Conservation (phyloP, 1,140 invertebrate genomes). For the Hyles vespertilio region DNA sequence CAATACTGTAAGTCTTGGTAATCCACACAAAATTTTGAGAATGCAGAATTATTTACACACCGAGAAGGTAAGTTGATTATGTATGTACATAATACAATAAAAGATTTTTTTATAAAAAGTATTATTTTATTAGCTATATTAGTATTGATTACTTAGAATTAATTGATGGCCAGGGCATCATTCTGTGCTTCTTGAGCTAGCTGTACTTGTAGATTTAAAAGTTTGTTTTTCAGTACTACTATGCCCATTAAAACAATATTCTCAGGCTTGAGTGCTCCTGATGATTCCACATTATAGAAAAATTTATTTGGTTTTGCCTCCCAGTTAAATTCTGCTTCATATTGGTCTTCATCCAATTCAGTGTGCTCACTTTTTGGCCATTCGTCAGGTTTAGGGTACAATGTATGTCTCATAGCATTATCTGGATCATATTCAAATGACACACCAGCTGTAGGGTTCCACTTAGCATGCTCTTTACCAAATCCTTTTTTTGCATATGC, state of each 20-base stretch:
- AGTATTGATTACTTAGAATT: constrained; percentile 25
- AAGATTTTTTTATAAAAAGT: not conserved
- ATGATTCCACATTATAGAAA: constrained; percentile 97
- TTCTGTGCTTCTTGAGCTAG: constrained; percentile 91
- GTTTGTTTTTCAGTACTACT: constrained; percentile 94
- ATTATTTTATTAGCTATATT: constrained; percentile 11
- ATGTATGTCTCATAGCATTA: constrained; percentile 96
- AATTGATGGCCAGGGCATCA: constrained; percentile 86
- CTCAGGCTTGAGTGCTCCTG: constrained; percentile 95
- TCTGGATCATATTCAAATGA: constrained; percentile 99
- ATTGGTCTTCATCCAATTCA: constrained; percentile 94
- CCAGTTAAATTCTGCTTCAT: constrained; percentile 96
- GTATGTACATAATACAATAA: not conserved
- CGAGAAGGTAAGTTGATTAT: not conserved
- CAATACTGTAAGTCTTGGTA: too few relatives aligned
- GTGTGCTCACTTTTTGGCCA: constrained; percentile 99
- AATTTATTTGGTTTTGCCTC: constrained; percentile 98
- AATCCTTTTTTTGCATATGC: constrained; percentile 98
- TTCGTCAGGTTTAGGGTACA: constrained; percentile 98
- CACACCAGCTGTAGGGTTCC: constrained; percentile 99
- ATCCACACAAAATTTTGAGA: not conserved
- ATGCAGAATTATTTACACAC: constrained; percentile 7
- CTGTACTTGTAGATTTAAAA: constrained; percentile 96
- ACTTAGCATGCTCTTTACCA: constrained; percentile 99
- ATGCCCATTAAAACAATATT: constrained; percentile 98